Evolutionary conservation across 2,113 vertebrate genomes (phyloP).

Genomic region (Lepus europaeus): DNA sequence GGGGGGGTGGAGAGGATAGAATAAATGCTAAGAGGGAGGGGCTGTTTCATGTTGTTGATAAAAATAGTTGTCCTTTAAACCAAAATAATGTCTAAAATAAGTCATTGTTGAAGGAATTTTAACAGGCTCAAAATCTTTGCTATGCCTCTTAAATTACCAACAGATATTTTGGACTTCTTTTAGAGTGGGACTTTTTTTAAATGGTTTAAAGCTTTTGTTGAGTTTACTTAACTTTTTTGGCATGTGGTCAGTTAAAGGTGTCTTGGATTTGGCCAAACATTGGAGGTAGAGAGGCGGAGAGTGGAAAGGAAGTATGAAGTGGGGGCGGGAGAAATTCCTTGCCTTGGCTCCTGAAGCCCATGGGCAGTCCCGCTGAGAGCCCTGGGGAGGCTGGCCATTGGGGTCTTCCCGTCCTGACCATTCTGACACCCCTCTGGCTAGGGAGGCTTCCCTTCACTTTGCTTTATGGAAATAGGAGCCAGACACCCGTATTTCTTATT

Average conservation of each 20-base stretch:
- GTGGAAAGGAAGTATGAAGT: not conserved
- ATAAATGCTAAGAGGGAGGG: not conserved
- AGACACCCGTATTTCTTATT: not conserved
- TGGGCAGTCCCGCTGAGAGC: constrained; percentile 75
- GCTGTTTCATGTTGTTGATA: constrained; percentile 81
- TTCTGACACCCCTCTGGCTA: constrained; percentile 83
- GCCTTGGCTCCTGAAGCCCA: constrained; percentile 75
- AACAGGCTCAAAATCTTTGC: constrained; percentile 82
- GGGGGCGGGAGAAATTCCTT: not conserved
- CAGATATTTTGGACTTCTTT: constrained; percentile 77
- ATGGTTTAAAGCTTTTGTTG: constrained; percentile 63
- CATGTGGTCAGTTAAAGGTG: constrained; percentile 79
- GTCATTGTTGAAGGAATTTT: constrained; percentile 83
- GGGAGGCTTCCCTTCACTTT: not conserved
- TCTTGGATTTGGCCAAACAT: constrained; percentile 55
- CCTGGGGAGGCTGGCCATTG: constrained; percentile 75
- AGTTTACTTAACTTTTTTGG: constrained; percentile 85
- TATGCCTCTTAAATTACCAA: constrained; percentile 79
- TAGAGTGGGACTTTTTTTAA: constrained; percentile 49
- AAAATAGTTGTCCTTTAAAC: constrained; percentile 83
- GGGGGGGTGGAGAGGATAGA: constrained; percentile 34
- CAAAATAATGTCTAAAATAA: constrained; percentile 83
- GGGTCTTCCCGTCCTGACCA: constrained; percentile 77
- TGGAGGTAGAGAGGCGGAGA: not conserved
- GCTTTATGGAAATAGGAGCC: not conserved